phyloP scores from a whole-genome alignment of 2,888 invertebrate species.

The Selenia dentaria region DNA sequence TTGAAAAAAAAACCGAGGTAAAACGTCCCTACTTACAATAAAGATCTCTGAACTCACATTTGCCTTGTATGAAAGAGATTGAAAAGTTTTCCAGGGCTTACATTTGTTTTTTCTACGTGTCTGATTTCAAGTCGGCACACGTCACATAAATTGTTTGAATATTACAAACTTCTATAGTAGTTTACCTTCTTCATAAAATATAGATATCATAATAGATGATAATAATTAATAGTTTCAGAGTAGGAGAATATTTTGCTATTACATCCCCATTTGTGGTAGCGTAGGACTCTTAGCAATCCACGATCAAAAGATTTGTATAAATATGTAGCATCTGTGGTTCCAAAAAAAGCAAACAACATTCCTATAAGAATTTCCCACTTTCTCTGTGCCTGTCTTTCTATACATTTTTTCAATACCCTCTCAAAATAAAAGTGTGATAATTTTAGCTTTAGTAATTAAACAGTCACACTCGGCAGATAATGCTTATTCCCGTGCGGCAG shows the following conservation, averaged over 20 bases:
- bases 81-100: constrained; percentile 54
- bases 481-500: constrained; percentile 61
- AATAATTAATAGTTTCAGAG: constrained; percentile 28
- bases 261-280: constrained; percentile 20
- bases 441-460: constrained; percentile 64
- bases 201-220: too few relatives aligned
- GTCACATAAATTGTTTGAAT: constrained; percentile 59
- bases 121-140: constrained; percentile 50
- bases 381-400: constrained; percentile 13
- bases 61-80: constrained; percentile 48
- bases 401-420: constrained; percentile 36
- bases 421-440: constrained; percentile 45
- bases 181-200: constrained; percentile 44
- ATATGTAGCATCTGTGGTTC: constrained; percentile 20
- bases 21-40: constrained; percentile 38
- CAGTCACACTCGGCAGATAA: constrained; percentile 42
- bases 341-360: constrained; percentile 14
- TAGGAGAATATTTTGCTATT: constrained; percentile 13
- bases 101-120: constrained; percentile 61
- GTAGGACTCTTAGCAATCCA: constrained; percentile 15
- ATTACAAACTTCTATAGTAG: constrained; percentile 58
- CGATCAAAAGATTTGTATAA: constrained; percentile 19
- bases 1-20: constrained; percentile 30
- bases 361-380: constrained; percentile 23
- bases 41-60: constrained; percentile 46